Evolutionary conservation across 1,140 invertebrate genomes (phyloP).

Genomic region (Drosophila sucinea): DNA sequence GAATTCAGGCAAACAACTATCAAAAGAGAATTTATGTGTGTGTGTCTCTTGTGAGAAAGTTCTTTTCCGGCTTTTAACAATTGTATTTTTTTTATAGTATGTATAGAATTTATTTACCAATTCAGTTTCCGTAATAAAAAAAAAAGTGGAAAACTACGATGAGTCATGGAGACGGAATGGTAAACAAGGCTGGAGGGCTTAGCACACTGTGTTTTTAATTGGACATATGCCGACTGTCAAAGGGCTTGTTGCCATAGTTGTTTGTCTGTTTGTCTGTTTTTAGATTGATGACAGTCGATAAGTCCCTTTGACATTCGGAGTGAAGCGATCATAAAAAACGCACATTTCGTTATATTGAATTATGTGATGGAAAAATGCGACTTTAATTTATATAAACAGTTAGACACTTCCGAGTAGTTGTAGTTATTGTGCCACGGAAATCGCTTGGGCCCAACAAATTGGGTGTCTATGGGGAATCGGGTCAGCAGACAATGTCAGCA

Average conservation of each 20-base stretch:
- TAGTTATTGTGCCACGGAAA: conserved; percentile 24
- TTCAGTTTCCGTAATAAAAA: background rate
- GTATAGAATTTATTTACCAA: too few relatives aligned
- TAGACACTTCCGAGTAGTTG: conserved; percentile 21
- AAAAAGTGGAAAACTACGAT: background rate
- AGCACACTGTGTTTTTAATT: conserved; percentile 48
- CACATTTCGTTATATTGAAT: conserved; percentile 43
- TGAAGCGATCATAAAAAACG: conserved; percentile 46
- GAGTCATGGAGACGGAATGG: conserved; percentile 16
- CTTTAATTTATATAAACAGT: conserved; percentile 17
- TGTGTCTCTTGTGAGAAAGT: background rate
- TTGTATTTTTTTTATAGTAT: background rate
- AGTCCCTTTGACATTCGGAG: conserved; percentile 35
- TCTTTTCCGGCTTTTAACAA: conserved; percentile 8
- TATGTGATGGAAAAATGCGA: conserved; percentile 30
- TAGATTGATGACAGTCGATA: conserved; percentile 51
- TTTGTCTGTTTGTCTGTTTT: conserved; percentile 1
- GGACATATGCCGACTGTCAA: conserved; percentile 46
- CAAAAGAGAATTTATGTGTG: background rate
- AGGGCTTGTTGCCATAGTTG: background rate
- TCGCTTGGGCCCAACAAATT: conserved; percentile 21
- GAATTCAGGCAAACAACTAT: background rate
- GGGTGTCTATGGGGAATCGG: conserved; percentile 65
- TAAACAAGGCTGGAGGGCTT: conserved; percentile 41
- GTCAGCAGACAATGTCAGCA: conserved; percentile 75